Evolutionary conservation across 2,888 invertebrate genomes (phyloP).

Genomic region (Phengaris arion): DNA sequence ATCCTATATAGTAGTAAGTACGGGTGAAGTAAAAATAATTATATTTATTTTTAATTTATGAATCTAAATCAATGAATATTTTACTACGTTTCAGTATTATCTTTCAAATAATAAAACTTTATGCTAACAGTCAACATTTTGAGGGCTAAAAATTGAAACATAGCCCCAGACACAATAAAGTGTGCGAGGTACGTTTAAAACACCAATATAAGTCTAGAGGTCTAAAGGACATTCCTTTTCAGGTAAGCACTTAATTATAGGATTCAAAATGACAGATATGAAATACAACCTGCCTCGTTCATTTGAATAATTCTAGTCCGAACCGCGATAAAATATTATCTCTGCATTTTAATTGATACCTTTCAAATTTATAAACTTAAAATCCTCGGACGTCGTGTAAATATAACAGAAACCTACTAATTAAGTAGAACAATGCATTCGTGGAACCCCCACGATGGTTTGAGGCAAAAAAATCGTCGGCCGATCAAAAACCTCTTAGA

Average conservation of each 20-base stretch:
- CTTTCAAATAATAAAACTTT: too few relatives aligned
- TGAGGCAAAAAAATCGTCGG: constrained; percentile 54
- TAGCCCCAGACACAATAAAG: neutral
- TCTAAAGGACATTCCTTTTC: constrained; percentile 9
- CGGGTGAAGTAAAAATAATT: too few relatives aligned
- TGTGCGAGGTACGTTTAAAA: neutral
- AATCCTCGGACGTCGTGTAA: constrained; percentile 44
- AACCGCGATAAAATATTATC: neutral
- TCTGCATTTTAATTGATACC: constrained; percentile 19
- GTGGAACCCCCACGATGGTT: constrained; percentile 71
- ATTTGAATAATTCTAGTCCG: constrained; percentile 21
- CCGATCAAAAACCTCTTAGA: constrained; percentile 60
- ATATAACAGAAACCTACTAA: constrained; percentile 67
- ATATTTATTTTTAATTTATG: too few relatives aligned
- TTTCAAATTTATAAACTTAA: constrained; percentile 33
- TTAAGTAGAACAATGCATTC: constrained; percentile 67
- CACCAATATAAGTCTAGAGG: constrained; percentile 4
- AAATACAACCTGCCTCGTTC: constrained; percentile 11
- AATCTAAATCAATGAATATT: too few relatives aligned
- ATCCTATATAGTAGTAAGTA: too few relatives aligned
- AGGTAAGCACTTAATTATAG: neutral
- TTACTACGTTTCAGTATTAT: too few relatives aligned
- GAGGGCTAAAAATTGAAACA: neutral
- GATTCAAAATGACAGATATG: constrained; percentile 15
- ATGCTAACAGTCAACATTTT: neutral